phyloP scores from a whole-genome alignment of 2,113 vertebrate genomes.

The Anthoscopus minutus region DNA sequence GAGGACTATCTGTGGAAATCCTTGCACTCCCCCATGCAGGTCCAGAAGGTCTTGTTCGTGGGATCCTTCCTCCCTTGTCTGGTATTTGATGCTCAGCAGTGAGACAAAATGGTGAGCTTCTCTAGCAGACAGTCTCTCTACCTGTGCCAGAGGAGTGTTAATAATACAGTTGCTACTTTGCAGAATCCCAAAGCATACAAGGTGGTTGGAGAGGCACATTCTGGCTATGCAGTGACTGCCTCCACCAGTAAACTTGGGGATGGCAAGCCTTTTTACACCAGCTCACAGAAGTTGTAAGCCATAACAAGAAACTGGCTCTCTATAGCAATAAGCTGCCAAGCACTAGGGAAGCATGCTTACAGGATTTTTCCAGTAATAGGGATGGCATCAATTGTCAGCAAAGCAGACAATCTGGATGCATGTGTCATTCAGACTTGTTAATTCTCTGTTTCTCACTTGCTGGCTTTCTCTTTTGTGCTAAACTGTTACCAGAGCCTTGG shows the following conservation, averaged over 20 bases:
- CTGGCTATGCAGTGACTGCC: not conserved
- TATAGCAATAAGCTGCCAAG: not conserved
- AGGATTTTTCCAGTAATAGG: constrained; percentile 13
- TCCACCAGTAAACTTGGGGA: not conserved
- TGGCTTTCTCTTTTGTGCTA: not conserved
- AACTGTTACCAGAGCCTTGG: not conserved
- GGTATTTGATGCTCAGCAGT: not conserved
- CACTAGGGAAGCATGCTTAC: not conserved
- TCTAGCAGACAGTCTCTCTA: not conserved
- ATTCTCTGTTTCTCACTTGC: not conserved
- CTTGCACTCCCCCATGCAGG: accelerated
- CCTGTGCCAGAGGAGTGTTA: not conserved
- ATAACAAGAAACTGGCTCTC: not conserved
- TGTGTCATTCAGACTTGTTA: constrained; percentile 39
- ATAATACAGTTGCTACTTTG: not conserved
- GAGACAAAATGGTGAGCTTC: not conserved
- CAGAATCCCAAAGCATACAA: not conserved
- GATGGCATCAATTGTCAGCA: constrained; percentile 35
- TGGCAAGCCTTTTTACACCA: not conserved
- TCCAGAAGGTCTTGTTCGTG: not conserved
- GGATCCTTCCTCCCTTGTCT: not conserved
- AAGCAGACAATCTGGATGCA: constrained; percentile 42
- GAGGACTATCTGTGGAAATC: not conserved
- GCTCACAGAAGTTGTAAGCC: not conserved
- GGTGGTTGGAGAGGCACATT: not conserved